Percentiles rank a stretch among this genome's conserved stretches.
Evolutionary conservation across 2,888 invertebrate genomes (phyloP).

Genomic region (Yponomeuta evonymella): DNA sequence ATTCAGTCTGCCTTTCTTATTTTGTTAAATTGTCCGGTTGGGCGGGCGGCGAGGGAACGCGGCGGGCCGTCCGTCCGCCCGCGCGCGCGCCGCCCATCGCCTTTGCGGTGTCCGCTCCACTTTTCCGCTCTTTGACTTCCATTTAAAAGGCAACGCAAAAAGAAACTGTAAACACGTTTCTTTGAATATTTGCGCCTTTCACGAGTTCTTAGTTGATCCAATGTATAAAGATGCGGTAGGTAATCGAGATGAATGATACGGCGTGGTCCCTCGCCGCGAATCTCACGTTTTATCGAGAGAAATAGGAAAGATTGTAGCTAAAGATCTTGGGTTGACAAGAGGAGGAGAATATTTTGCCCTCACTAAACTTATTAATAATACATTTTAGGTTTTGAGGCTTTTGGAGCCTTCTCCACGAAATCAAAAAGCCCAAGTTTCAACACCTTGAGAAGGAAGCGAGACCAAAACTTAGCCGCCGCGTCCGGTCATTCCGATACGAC

Average conservation of each 20-base stretch:
- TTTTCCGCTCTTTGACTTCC: conserved; percentile 33
- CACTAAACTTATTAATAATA: no score
- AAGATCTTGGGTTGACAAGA: no score
- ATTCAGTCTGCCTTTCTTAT: not conserved
- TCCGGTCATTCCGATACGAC: not conserved
- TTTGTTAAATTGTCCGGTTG: not conserved
- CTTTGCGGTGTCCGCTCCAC: conserved; percentile 31
- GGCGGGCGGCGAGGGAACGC: not conserved
- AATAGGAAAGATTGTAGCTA: not conserved
- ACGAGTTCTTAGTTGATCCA: conserved; percentile 2
- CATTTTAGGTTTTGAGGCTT: no score
- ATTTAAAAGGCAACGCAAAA: conserved; percentile 20
- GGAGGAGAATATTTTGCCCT: no score
- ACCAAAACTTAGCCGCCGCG: not conserved
- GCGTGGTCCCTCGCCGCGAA: not conserved
- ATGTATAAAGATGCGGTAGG: not conserved
- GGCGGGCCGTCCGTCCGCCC: not conserved
- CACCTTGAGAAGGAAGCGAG: not conserved
- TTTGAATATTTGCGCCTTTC: not conserved
- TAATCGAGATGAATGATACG: not conserved
- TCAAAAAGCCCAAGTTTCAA: no score
- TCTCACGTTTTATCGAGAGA: not conserved
- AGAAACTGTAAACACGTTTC: conserved; percentile 5
- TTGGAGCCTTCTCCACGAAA: no score
- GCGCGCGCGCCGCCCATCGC: conserved; percentile 16